Evolutionary conservation across 2,797 vertebrate genomes (phyloP), one percentile per base, ranked within the genome.

Genomic region (Novumbra hubbsi): DNA sequence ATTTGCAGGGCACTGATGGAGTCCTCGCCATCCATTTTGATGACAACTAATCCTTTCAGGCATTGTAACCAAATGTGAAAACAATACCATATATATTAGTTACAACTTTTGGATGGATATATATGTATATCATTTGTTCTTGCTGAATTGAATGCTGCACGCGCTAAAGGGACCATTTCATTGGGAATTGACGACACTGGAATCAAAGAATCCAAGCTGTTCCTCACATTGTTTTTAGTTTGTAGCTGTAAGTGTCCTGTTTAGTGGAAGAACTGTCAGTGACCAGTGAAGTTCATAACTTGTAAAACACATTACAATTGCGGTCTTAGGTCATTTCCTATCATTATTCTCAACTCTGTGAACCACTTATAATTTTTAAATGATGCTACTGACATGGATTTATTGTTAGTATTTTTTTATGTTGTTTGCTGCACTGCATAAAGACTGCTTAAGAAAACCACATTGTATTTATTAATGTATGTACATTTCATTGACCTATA

Each of bases 91-190:
- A 15, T 15, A 12, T 11, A 50, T 12, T 50, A 16, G n/a, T n/a
- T n/a, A n/a, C n/a, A n/a, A n/a, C n/a, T n/a, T n/a, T n/a, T n/a
- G n/a, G n/a, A n/a, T n/a, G n/a, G n/a, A n/a, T 50, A 50, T 50
- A 50, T 50, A 50, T 11, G 17, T 62, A 11, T n/a, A n/a, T 34
- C n/a, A 5, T 34, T 34, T 34, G 32, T 34, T 34, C 32, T 34
- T 34, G 38, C 21, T 16, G 28, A 32, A 49, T 55, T 27, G 49
- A 72, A 63, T 63, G 32, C 71, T 28, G 19, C 57, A 45, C 8
- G 27, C 24, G 45, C 34, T 68, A 66, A 70, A 60, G 70, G 74
- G 74, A 75, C 38, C 34, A 21, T n/a, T 75, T 69, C 19, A 62
- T 41, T 63, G 5, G 32, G 32, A 34, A 34, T 34, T 34, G 32